Evolutionary conservation across 2,888 invertebrate genomes (phyloP).

Genomic region (Mesorhabditis spiculigera): DNA sequence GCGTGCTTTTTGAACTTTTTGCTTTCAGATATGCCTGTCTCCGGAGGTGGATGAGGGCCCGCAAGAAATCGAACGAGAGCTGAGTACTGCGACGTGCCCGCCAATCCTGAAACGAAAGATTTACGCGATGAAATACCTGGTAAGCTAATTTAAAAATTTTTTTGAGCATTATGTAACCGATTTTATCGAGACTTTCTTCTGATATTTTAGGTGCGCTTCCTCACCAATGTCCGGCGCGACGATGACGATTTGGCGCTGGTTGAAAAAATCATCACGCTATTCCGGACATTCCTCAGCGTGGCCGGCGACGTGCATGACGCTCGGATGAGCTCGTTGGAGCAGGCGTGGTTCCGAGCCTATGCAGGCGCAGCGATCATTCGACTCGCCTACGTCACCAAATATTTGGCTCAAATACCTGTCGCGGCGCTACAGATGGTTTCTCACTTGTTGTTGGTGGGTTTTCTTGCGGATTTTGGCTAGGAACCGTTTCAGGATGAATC

Average conservation of each 20-base stretch:
- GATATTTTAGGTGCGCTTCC: no score
- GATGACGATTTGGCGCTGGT: no score
- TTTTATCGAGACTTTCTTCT: no score
- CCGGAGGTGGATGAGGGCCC: not conserved
- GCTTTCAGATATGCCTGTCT: no score
- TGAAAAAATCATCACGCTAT: no score
- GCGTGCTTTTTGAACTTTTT: no score
- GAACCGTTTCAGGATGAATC: not conserved
- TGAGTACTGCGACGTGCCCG: not conserved
- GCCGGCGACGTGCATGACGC: no score
- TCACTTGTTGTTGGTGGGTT: slow-evolving; percentile 1
- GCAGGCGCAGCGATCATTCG: not conserved
- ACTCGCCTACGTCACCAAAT: not conserved
- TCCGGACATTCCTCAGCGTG: no score
- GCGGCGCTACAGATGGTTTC: not conserved
- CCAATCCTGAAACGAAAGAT: not conserved
- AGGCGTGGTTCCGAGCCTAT: not conserved
- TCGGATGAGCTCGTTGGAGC: not conserved
- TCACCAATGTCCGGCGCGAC: no score
- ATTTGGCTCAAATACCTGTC: not conserved
- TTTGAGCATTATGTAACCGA: no score
- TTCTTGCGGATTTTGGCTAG: not conserved
- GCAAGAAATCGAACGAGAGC: not conserved
- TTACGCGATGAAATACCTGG: not conserved
- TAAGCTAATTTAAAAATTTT: not conserved